Evolutionary conservation across 2,888 invertebrate genomes (phyloP).

Genomic region (Leptogaster cylindrica): DNA sequence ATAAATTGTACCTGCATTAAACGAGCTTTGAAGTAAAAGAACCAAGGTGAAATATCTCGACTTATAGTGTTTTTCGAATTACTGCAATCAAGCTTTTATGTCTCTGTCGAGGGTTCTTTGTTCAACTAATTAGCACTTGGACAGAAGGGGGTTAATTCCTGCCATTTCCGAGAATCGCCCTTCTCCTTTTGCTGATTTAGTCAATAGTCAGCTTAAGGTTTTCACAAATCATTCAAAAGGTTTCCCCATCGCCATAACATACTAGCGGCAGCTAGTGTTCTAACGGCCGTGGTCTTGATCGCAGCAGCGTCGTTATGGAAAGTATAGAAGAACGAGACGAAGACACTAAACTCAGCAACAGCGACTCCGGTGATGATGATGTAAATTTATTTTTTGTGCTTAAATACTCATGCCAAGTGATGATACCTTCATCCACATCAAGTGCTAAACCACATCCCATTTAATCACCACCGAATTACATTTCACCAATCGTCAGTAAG

Average conservation of each 20-base stretch:
- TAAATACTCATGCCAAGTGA: not conserved
- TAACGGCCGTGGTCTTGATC: not conserved
- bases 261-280: slow-evolving; percentile 1
- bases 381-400: slow-evolving; percentile 20
- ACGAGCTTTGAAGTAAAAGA: no score
- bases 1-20: no score
- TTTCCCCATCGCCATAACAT: not conserved
- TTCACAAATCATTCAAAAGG: slow-evolving; percentile 9
- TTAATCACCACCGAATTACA: no score
- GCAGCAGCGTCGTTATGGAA: not conserved
- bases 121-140: no score
- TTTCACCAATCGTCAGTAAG: no score
- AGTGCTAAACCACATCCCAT: no score
- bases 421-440: no score
- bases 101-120: no score
- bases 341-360: not conserved
- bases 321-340: slow-evolving; percentile 15
- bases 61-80: no score
- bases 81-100: no score
- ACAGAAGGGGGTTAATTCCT: slow-evolving; percentile 7
- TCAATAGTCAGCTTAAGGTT: not conserved
- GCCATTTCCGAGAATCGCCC: slow-evolving; percentile 4
- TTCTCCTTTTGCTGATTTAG: slow-evolving; percentile 16
- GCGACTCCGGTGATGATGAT: not conserved
- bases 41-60: no score